phyloP scores from a whole-genome alignment of 2,888 invertebrate genomes.

The Habrosyne pyritoides region DNA sequence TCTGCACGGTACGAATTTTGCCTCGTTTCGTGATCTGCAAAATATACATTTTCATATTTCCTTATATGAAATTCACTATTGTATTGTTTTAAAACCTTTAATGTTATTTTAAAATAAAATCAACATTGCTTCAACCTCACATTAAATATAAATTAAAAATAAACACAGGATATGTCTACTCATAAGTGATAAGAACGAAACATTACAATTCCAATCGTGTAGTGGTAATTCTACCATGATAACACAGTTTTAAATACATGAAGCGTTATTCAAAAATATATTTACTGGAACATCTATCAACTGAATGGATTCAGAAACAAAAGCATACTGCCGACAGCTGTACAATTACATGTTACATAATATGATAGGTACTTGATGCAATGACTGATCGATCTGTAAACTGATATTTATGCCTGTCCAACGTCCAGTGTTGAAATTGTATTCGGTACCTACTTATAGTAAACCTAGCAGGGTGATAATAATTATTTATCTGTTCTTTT shows the following conservation, averaged over 20 bases:
- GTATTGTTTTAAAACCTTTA: background rate
- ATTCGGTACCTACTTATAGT: no score
- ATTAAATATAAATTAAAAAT: constrained; percentile 15
- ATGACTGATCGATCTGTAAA: background rate
- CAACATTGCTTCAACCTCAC: constrained; percentile 23
- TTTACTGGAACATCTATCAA: background rate
- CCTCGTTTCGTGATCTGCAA: constrained; percentile 64
- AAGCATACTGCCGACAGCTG: background rate
- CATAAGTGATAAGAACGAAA: constrained; percentile 10
- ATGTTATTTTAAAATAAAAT: constrained; percentile 9
- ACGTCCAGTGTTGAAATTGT: background rate
- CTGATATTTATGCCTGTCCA: background rate
- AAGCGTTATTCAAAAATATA: background rate
- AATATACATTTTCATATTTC: constrained; percentile 10
- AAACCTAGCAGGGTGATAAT: no score
- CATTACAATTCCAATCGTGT: constrained; percentile 14
- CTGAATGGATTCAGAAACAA: background rate
- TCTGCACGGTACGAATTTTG: constrained; percentile 45
- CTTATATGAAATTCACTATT: constrained; percentile 6
- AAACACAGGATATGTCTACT: constrained; percentile 1
- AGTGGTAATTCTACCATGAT: constrained; percentile 19
- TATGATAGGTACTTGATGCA: no score
- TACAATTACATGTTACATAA: background rate
- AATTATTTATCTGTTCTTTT: no score
- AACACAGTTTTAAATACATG: background rate